Base-by-base conservation (phyloP, 2,113 vertebrate species). In the Rattus rattus region DNA sequence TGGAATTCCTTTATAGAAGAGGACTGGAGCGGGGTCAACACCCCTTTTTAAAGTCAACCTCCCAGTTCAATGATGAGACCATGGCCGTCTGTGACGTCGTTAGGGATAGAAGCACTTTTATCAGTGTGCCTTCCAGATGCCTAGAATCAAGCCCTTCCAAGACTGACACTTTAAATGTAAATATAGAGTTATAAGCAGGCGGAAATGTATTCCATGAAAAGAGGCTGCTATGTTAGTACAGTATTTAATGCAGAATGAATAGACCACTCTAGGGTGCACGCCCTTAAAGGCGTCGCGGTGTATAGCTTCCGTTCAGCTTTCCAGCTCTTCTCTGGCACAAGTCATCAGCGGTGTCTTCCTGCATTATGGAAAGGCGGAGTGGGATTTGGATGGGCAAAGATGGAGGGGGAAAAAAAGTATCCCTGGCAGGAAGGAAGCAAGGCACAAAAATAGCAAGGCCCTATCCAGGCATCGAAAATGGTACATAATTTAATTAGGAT, bases 371-470 rank as follows among this genome's bases (percentile, higher is more conserved):
- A 97, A 84, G 28, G 20, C 91, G 93, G 39, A 91, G 61, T 77
- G 94, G 85, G 73, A 90, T 88, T 63, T 92, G 33, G 93, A 95
- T 93, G 91, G 76, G 43, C 39, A 94, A 95, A 95, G 83, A 76
- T 73, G 39, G 59, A 96, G 65, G 52, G 47, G 52, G 28, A 2
- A 39, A 92, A 85, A 91, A 39, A 92, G 83, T 63, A 87, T 47
- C 88, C 54, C 69, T 88, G 47, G n/a, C 52, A 96, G 94, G 88
- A 95, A 95, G 54, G 28, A 94, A 89, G 19, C 73, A 85, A 84
- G 94, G 19, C 79, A 56, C 83, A 89, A 56, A 96, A 96, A 95
- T 39, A 96, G 77, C 93, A 92, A 95, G 90, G 85, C 88, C 88
- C 88, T 91, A 86, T 80, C 67, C 54, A 33, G 75, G 70, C 96